These are phyloP conservation scores for Phocoena phocoena DNA, from an alignment of 2,113 vertebrate genomes.

Conservation along the genomic window DNA sequence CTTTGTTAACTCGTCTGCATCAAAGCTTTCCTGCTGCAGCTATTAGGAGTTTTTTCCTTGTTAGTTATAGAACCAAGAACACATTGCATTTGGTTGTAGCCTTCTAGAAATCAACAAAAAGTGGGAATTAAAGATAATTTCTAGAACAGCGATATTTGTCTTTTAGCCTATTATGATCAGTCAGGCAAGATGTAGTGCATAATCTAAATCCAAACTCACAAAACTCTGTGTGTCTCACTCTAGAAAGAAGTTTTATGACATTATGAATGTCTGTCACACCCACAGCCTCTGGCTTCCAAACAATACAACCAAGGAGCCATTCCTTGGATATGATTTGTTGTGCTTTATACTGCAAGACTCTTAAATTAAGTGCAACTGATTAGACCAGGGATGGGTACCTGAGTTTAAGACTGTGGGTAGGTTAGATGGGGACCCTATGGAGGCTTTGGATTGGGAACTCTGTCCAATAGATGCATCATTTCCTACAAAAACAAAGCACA, in stretches of 20 bases:
- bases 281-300: background rate
- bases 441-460: background rate
- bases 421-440: background rate
- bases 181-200: background rate
- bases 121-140: background rate
- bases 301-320: background rate
- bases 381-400: background rate
- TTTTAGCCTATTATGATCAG: background rate
- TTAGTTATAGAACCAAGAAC: background rate
- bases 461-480: background rate
- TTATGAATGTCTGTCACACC: background rate
- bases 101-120: background rate
- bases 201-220: background rate
- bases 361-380: background rate
- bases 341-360: background rate
- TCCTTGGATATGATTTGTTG: background rate
- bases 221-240: background rate
- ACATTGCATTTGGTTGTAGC: background rate
- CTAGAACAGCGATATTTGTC: background rate
- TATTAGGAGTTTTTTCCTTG: background rate
- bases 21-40: background rate
- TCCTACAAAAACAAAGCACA: background rate
- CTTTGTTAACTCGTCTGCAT: background rate
- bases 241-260: background rate
- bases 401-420: background rate